Evolutionary conservation across 1,140 invertebrate genomes (phyloP), one percentile per base, ranked within the genome.

Genomic region (Papilio glaucus): DNA sequence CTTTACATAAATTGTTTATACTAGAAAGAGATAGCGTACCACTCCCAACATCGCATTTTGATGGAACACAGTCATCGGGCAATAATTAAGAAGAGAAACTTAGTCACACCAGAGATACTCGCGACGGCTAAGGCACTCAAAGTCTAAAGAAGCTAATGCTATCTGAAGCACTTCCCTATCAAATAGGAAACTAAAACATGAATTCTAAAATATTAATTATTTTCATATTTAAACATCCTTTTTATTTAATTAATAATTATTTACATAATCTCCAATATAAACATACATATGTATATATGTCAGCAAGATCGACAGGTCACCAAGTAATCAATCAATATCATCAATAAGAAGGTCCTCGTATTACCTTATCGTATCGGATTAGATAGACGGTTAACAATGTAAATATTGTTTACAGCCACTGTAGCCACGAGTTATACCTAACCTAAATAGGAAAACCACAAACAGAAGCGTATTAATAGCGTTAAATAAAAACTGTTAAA

Each of bases 1-100:
- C 45, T 49, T 49, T 49, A 49, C n/a, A 45, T 49, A 49, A 57
- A 57, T 24, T 21, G 49, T 57, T 57, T 21, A 57, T 12, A 57
- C 49, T 4, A 57, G 49, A 57, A 57, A 57, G 49, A 57, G 49
- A 57, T 57, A 45, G 39, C 4, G 15, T 15, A 42, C n/a, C n/a
- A 49, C 18, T 21, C 4, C 18, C 1, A 21, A 49, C 15, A n/a
- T n/a, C 2, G 29, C 29, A 6, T 33, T 33, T 26, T 24, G 21
- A 13, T 57, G 21, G 49, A 57, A 57, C 45, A 49, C 21, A 57
- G 21, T 57, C 18, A 57, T 57, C 18, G 12, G 21, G 49, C 10
- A 33, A 21, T n/a, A n/a, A n/a, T n/a, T n/a, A n/a, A n/a, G n/a
- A n/a, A n/a, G n/a, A n/a, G n/a, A n/a, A n/a, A n/a, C n/a, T n/a